A percentile compares a stretch with the other conserved stretches of the same genome.
phyloP scores from a whole-genome alignment of 1,140 invertebrate species.

The Leptonema lineaticorne region DNA sequence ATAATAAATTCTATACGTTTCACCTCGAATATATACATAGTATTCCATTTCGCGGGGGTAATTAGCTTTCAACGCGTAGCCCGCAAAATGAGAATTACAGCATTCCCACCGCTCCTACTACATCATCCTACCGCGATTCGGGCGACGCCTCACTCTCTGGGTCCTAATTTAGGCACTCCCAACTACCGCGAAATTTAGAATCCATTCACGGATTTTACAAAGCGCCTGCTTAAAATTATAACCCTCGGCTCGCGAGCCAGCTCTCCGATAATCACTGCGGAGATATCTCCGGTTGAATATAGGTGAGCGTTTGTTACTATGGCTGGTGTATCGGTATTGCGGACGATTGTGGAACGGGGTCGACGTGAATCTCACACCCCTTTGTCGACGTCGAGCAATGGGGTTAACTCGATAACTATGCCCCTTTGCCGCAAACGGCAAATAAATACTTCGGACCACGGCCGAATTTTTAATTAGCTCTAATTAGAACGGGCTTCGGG shows the following conservation, averaged over 20 bases:
- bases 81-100: conserved; percentile 39
- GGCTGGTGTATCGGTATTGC: not conserved
- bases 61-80: conserved; percentile 39
- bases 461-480: conserved; percentile 16
- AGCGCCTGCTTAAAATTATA: conserved; percentile 31
- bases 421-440: conserved; percentile 9
- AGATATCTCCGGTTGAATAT: not conserved
- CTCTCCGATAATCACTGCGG: conserved; percentile 33
- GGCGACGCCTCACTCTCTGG: too few species aligned
- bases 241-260: conserved; percentile 11
- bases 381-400: not conserved
- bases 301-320: not conserved
- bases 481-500: conserved; percentile 9
- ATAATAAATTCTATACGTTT: conserved; percentile 22
- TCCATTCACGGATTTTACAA: conserved; percentile 38
- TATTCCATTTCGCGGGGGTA: conserved; percentile 33
- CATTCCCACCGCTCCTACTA: not conserved
- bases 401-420: conserved; percentile 22
- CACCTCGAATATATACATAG: conserved; percentile 24
- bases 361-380: not conserved
- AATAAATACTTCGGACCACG: conserved; percentile 14
- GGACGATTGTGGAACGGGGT: not conserved
- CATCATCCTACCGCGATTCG: too few species aligned
- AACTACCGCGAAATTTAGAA: conserved; percentile 33
- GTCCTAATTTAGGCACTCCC: not conserved